Conservation (phyloP, 1,140 invertebrate species). For the Pogonus chalceus region DNA sequence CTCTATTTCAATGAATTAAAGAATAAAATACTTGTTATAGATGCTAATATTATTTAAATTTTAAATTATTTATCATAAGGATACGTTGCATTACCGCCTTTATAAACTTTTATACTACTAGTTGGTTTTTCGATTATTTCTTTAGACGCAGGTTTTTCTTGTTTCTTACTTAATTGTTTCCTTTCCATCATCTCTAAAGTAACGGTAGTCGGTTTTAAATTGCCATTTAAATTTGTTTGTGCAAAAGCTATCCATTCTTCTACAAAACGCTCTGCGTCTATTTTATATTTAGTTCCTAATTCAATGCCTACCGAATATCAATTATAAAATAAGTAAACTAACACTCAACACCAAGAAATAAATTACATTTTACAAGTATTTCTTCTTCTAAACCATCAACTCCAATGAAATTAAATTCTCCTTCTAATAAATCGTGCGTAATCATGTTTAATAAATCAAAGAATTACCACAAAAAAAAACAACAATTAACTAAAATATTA, state of each 20-base stretch:
- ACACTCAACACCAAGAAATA: not conserved
- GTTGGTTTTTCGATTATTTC: not conserved
- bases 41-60: not conserved
- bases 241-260: constrained; percentile 54
- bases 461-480: not conserved
- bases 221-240: constrained; percentile 44
- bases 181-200: constrained; percentile 44
- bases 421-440: not conserved
- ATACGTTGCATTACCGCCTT: not conserved
- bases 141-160: constrained; percentile 14
- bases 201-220: constrained; percentile 38
- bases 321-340: not conserved
- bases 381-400: not conserved
- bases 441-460: not conserved
- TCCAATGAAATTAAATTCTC: not conserved
- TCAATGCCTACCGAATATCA: constrained; percentile 33
- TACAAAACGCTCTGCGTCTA: constrained; percentile 45
- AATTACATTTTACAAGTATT: not conserved
- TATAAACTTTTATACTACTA: not conserved
- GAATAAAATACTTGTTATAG: not conserved
- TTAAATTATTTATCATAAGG: not conserved
- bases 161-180: constrained; percentile 42
- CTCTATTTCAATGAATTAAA: not conserved
- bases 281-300: constrained; percentile 41
- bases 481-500: not conserved